A percentile compares a stretch with the other conserved stretches of the same genome.
Conservation (phyloP, 2,113 vertebrate genomes). For the Pseudorectes ferrugineus region DNA sequence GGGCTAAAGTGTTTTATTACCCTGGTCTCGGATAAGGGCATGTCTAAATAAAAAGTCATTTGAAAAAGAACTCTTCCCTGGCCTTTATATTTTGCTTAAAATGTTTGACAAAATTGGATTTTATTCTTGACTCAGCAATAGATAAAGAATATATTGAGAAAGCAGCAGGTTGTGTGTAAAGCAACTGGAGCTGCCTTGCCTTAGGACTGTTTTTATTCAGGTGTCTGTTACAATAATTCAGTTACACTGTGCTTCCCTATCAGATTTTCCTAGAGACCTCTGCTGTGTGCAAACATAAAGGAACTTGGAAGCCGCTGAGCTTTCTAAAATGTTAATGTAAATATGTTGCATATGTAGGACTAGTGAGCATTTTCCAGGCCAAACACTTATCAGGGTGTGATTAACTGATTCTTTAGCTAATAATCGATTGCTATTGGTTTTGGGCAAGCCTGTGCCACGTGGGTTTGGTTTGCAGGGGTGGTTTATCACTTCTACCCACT, state of each 20-base stretch:
- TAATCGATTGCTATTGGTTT: background rate
- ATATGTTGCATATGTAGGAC: background rate
- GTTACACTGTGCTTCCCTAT: background rate
- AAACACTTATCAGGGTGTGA: background rate
- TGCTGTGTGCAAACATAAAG: background rate
- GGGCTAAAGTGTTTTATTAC: background rate
- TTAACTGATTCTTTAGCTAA: background rate
- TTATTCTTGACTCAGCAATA: background rate
- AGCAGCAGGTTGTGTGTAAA: background rate
- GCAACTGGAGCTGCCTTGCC: background rate
- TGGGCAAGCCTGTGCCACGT: background rate
- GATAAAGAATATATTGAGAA: background rate
- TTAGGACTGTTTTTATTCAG: background rate
- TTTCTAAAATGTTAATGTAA: background rate
- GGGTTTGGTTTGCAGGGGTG: background rate
- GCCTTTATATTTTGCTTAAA: background rate
- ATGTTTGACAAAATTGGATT: background rate
- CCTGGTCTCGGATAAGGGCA: background rate
- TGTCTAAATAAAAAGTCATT: background rate
- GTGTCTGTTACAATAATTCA: background rate
- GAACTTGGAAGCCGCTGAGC: background rate
- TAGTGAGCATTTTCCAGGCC: background rate
- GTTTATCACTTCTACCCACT: accelerated
- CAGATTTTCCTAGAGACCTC: background rate
- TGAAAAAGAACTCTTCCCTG: background rate